Percentiles rank a stretch among this genome's conserved stretches.
phyloP scores from a whole-genome alignment of 2,113 vertebrate species.

The Gnathonemus longibarbis region DNA sequence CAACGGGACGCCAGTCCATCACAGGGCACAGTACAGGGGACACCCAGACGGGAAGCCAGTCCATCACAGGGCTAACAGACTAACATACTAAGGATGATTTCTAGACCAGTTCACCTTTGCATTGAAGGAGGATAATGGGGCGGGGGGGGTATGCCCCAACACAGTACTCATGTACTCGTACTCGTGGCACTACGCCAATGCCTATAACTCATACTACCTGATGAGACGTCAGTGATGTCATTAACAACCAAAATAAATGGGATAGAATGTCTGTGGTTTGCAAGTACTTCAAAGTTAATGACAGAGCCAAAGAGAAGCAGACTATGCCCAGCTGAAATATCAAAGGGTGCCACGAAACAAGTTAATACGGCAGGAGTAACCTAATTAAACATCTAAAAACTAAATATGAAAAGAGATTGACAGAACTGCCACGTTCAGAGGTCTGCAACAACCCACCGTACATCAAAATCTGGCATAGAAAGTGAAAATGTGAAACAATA shows the following conservation, averaged over 20 bases:
- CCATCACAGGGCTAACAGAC: not conserved
- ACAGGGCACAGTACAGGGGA: not conserved
- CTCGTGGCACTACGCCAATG: not conserved
- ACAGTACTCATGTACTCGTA: not conserved
- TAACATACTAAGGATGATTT: not conserved
- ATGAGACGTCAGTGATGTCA: not conserved
- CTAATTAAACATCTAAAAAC: not conserved
- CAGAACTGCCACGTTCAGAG: not conserved
- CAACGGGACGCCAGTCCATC: not conserved
- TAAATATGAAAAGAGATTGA: not conserved
- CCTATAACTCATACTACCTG: not conserved
- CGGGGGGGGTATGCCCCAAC: not conserved
- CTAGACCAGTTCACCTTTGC: not conserved
- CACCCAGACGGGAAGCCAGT: not conserved
- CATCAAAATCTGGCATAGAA: not conserved
- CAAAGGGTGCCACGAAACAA: not conserved
- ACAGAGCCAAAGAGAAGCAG: not conserved
- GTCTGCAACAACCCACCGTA: not conserved
- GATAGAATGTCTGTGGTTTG: not conserved
- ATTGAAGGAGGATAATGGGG: not conserved
- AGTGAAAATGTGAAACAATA: not conserved
- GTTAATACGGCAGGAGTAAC: not conserved
- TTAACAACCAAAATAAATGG: not conserved
- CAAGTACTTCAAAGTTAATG: not conserved
- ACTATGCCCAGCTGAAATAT: not conserved